Evolutionary conservation across 2,888 invertebrate species (phyloP).

Genomic region (Deilephila porcellus): DNA sequence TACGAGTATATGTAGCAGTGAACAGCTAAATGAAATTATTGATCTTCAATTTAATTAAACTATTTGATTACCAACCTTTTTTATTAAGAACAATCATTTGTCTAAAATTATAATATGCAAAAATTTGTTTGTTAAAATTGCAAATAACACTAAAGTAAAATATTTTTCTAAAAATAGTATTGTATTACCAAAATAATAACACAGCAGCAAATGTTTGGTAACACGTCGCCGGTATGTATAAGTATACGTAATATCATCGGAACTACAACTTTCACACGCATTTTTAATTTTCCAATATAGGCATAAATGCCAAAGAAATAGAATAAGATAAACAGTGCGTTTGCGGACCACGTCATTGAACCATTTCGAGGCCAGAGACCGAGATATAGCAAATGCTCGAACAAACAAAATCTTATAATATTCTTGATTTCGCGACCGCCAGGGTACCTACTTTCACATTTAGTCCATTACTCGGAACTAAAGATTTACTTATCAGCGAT

Average conservation of each 20-base stretch:
- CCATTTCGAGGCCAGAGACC: slow-evolving; percentile 57
- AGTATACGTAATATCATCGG: too few species aligned
- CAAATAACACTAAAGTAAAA: too few species aligned
- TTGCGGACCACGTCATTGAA: slow-evolving; percentile 59
- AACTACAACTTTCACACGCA: too few species aligned
- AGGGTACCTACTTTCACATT: slow-evolving; percentile 24
- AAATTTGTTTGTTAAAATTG: too few species aligned
- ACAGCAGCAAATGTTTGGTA: background rate
- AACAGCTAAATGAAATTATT: too few species aligned
- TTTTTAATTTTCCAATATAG: background rate
- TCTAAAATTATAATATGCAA: too few species aligned
- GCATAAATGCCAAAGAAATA: slow-evolving; percentile 35
- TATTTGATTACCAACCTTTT: too few species aligned
- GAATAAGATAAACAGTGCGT: slow-evolving; percentile 52
- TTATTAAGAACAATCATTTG: too few species aligned
- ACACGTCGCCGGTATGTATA: background rate
- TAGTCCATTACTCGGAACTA: background rate
- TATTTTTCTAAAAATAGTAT: too few species aligned
- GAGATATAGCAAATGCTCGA: slow-evolving; percentile 46
- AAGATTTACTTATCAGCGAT: background rate
- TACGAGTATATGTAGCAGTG: too few species aligned
- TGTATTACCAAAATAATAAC: too few species aligned
- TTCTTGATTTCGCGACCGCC: slow-evolving; percentile 25
- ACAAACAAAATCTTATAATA: slow-evolving; percentile 41
- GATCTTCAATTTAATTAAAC: too few species aligned